A percentile compares a stretch with the other conserved stretches of the same genome.
These are phyloP conservation scores for Notodonta ziczac DNA, from an alignment of 2,888 invertebrate species.

Conservation along the genomic window DNA sequence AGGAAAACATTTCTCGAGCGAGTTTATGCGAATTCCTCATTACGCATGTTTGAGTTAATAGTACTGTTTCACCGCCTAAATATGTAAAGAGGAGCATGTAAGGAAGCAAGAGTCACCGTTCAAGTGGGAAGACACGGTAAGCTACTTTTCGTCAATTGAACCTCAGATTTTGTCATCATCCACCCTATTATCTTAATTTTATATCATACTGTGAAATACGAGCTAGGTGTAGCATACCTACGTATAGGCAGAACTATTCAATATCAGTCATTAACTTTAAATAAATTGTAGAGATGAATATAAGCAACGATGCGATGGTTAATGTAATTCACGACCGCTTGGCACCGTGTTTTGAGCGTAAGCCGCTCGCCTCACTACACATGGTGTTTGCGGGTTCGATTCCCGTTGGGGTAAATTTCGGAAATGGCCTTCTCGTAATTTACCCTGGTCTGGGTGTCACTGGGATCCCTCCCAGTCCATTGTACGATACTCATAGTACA, in stretches of 20 bases:
- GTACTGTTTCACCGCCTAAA: slow-evolving; percentile 10
- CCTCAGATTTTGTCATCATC: slow-evolving; percentile 28
- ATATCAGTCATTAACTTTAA: neutral
- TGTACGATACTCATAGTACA: too few relatives aligned
- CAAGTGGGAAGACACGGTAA: neutral
- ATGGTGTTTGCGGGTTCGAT: too few relatives aligned
- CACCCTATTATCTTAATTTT: slow-evolving; percentile 10
- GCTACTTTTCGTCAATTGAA: neutral
- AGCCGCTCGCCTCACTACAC: too few relatives aligned
- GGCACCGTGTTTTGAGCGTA: too few relatives aligned
- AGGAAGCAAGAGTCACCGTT: too few relatives aligned
- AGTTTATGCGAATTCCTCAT: slow-evolving; percentile 44
- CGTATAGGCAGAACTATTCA: neutral
- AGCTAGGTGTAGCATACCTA: neutral
- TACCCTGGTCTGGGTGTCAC: too few relatives aligned
- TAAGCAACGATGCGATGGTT: neutral
- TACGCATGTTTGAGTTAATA: slow-evolving; percentile 30
- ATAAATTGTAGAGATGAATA: neutral
- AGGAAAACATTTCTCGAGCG: slow-evolving; percentile 18
- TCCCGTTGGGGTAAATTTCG: too few relatives aligned
- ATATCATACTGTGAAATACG: neutral
- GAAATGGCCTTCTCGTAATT: too few relatives aligned
- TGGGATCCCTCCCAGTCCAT: too few relatives aligned
- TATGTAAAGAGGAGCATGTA: slow-evolving; percentile 4
- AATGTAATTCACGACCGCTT: neutral